These are phyloP conservation scores for Cotesia congregata DNA, from an alignment of 2,888 invertebrate genomes.

Conservation along the genomic window DNA sequence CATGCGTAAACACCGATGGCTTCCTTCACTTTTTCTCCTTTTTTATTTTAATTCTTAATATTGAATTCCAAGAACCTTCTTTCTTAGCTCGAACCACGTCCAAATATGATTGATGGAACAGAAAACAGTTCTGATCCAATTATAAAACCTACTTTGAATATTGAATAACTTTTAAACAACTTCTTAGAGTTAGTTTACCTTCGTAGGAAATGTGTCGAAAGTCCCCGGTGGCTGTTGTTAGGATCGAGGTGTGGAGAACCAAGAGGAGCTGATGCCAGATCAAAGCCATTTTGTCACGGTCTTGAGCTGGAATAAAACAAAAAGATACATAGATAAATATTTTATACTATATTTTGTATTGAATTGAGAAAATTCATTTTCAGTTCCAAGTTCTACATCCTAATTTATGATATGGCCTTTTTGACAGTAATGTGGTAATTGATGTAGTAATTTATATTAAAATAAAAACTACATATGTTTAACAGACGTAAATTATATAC, in stretches of 20 bases:
- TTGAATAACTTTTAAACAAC: too few relatives aligned
- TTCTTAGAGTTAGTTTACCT: slow-evolving; percentile 52
- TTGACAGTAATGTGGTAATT: too few relatives aligned
- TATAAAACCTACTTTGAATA: slow-evolving; percentile 2
- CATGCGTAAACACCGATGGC: slow-evolving; percentile 25
- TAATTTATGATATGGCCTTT: too few relatives aligned
- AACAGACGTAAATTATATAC: too few relatives aligned
- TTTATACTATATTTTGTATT: background rate
- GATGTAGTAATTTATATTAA: too few relatives aligned
- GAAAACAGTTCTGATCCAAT: slow-evolving; percentile 28
- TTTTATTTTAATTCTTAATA: background rate
- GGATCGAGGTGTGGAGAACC: slow-evolving; percentile 48
- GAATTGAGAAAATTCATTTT: background rate
- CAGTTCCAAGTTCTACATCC: too few relatives aligned
- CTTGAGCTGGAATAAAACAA: slow-evolving; percentile 30
- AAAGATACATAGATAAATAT: background rate
- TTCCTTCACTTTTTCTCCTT: background rate
- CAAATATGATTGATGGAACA: slow-evolving; percentile 26
- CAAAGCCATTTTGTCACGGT: slow-evolving; percentile 46
- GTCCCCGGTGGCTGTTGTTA: slow-evolving; percentile 53
- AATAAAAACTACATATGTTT: too few relatives aligned
- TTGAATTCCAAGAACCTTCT: background rate
- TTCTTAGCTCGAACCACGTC: slow-evolving; percentile 1
- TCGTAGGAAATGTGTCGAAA: slow-evolving; percentile 65
- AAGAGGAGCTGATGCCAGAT: slow-evolving; percentile 47